phyloP scores from a whole-genome alignment of 1,140 invertebrate genomes.

The Sarcophaga bullata region DNA sequence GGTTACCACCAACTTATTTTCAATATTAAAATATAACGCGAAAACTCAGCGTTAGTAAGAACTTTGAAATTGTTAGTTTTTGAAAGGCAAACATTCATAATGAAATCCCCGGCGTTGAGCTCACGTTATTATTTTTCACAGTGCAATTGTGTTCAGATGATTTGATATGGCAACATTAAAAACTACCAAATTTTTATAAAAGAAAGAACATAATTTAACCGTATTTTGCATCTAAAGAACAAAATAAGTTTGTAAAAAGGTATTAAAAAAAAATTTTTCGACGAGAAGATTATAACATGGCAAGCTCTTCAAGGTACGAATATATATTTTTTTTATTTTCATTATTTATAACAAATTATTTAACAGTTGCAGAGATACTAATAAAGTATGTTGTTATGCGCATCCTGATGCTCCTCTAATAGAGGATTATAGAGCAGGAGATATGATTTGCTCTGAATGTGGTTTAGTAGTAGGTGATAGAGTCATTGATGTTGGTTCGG shows the following conservation, averaged over 20 bases:
- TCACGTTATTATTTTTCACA: no score
- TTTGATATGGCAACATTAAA: no score
- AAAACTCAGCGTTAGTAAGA: no score
- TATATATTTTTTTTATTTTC: neutral
- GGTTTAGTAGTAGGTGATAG: constrained; percentile 98
- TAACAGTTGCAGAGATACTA: constrained; percentile 54
- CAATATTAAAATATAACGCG: no score
- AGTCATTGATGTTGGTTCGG: constrained; percentile 99
- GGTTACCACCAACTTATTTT: no score
- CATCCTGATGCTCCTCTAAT: constrained; percentile 96
- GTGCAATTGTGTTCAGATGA: no score
- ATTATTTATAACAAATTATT: neutral
- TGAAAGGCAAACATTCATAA: no score
- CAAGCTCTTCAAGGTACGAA: constrained; percentile 1
- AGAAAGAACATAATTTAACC: neutral
- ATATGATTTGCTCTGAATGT: constrained; percentile 99
- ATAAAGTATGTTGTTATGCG: constrained; percentile 87
- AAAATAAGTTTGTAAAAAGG: neutral
- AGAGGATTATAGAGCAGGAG: constrained; percentile 98
- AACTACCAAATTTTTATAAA: no score
- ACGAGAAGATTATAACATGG: neutral
- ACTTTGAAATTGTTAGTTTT: no score
- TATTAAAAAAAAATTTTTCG: neutral
- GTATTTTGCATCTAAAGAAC: neutral
- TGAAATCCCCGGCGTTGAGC: no score